These are phyloP conservation scores for Lydus trimaculatus DNA, from an alignment of 2,888 invertebrate genomes.

Conservation along the genomic window DNA sequence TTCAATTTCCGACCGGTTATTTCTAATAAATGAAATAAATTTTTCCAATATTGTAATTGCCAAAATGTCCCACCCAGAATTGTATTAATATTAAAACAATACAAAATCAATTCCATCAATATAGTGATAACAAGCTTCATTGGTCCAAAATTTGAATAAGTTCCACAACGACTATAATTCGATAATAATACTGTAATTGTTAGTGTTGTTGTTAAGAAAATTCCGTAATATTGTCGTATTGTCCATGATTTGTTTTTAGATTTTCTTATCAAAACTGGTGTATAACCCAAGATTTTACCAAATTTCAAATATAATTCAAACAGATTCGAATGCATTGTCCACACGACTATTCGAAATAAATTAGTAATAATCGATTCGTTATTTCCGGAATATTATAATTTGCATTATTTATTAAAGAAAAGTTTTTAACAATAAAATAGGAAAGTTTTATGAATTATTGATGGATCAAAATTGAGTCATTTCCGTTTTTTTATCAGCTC, in stretches of 20 bases:
- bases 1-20: not conserved
- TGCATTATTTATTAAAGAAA: not conserved
- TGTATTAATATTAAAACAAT: slow-evolving; percentile 2
- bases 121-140: slow-evolving; percentile 8
- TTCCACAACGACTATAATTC: not conserved
- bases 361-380: not conserved
- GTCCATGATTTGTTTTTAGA: not conserved
- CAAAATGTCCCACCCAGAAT: not conserved
- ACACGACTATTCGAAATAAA: not conserved
- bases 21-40: not conserved
- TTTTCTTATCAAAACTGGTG: not conserved
- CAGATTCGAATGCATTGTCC: not conserved
- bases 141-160: not conserved
- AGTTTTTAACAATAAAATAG: not conserved
- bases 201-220: not conserved
- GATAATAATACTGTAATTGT: not conserved
- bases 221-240: not conserved
- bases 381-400: not conserved
- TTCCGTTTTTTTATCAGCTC: not conserved
- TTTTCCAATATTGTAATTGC: not conserved
- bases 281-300: slow-evolving; percentile 7
- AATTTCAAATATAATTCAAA: not conserved
- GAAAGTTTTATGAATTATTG: not conserved
- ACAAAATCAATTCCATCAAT: not conserved
- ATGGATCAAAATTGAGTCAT: not conserved